These are phyloP conservation scores for Hydropsyche betteni DNA, from an alignment of 2,888 invertebrate species.

Conservation along the genomic window DNA sequence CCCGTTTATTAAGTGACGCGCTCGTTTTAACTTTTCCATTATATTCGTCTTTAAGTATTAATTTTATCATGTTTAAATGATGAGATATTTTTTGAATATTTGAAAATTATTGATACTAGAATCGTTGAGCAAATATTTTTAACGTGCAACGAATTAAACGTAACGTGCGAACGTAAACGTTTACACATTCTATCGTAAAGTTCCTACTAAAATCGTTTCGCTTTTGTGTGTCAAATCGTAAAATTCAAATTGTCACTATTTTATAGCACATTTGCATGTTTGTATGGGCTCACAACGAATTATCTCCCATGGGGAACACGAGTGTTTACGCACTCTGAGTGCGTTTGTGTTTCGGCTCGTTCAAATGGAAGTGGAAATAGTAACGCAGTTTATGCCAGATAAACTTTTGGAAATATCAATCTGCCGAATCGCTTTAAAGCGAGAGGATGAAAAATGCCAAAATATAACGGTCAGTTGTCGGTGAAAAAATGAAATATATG, in stretches of 20 bases:
- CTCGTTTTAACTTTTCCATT: neutral
- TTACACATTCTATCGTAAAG: too few species aligned
- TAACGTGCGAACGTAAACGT: too few species aligned
- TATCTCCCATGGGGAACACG: neutral
- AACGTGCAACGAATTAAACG: too few species aligned
- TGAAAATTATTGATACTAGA: too few species aligned
- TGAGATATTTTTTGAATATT: too few species aligned
- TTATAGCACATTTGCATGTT: conserved; percentile 25
- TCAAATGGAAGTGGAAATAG: conserved; percentile 20
- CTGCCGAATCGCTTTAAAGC: neutral
- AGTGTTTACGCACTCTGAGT: conserved; percentile 9
- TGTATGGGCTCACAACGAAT: neutral
- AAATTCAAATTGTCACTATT: neutral
- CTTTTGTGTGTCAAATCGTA: neutral
- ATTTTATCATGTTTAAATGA: neutral
- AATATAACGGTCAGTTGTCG: too few species aligned
- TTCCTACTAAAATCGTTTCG: neutral
- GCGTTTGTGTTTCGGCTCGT: conserved; percentile 18
- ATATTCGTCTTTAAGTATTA: neutral
- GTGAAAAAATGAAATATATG: conserved; percentile 7
- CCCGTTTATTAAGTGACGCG: conserved; percentile 10
- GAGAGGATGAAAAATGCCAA: too few species aligned
- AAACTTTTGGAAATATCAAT: conserved; percentile 9
- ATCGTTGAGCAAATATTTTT: too few species aligned
- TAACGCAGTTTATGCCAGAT: neutral